Percentiles rank a stretch among this genome's conserved stretches.
These are phyloP conservation scores for Lochmaea crataegi DNA, from an alignment of 2,888 invertebrate genomes.

Conservation along the genomic window DNA sequence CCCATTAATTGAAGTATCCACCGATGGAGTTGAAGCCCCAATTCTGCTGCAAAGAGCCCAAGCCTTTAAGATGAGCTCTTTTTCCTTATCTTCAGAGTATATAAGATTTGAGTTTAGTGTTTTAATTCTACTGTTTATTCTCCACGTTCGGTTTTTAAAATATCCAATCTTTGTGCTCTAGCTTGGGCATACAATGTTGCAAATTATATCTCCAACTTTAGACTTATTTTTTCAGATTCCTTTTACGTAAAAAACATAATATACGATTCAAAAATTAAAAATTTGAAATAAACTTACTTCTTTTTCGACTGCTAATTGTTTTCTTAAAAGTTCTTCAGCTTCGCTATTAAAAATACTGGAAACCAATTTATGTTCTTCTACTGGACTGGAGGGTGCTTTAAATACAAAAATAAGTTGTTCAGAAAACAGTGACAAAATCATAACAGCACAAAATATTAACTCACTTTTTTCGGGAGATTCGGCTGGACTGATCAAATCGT, in stretches of 20 bases:
- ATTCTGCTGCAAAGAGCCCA: too few relatives aligned
- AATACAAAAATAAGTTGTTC: background rate
- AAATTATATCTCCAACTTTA: too few relatives aligned
- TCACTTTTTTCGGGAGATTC: constrained; percentile 59
- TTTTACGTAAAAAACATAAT: background rate
- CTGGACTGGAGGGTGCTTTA: constrained; percentile 31
- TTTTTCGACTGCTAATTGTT: constrained; percentile 73
- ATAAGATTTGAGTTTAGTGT: too few relatives aligned
- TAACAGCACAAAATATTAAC: constrained; percentile 9
- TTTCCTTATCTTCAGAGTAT: too few relatives aligned
- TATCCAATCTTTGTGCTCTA: too few relatives aligned
- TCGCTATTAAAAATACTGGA: constrained; percentile 64
- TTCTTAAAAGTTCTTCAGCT: constrained; percentile 72
- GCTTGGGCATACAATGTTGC: too few relatives aligned
- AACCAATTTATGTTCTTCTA: constrained; percentile 39
- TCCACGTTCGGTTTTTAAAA: too few relatives aligned
- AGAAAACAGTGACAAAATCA: background rate
- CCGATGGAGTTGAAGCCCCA: too few relatives aligned
- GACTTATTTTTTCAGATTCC: too few relatives aligned
- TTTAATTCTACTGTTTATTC: too few relatives aligned
- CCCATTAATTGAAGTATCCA: too few relatives aligned
- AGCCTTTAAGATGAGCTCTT: too few relatives aligned
- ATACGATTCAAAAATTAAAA: constrained; percentile 12
- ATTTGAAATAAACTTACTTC: constrained; percentile 65
- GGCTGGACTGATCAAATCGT: constrained; percentile 57